Base-by-base conservation (phyloP, 2,113 vertebrate species). In the Silurus asotus region DNA sequence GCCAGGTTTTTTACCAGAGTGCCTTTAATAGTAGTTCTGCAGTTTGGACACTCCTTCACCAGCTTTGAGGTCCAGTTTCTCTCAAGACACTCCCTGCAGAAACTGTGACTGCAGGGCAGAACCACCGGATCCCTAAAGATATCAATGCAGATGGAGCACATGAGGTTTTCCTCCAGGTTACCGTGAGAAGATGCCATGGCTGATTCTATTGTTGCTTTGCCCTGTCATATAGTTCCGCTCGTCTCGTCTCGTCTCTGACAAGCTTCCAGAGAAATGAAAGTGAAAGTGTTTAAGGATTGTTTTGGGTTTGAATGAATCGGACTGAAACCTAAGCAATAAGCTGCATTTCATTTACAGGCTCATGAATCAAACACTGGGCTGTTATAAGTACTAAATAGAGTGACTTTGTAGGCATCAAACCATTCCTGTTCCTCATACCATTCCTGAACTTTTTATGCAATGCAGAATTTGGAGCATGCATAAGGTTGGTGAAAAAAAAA, bases 141-240 rank as follows among this genome's bases (percentile, higher is more conserved):
- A 0, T 78, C 62, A 0, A 75, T 58, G 56, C 80, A 82, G 14
- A 87, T 49, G 3, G 25, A 23, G 48, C 85, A 86, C 6, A 6
- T 81, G 15, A 86, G 85, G 0, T 81, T 58, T 17, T 23, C 67
- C 19, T 81, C 77, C 0, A 86, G 58, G 13, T 56, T 6, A 15
- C 10, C 14, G n/a, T 17, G 20, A 28, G n/a, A 25, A 8, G 75
- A 58, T 0, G 65, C n/a, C 85, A 86, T 86, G 53, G 3, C 53
- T 23, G 74, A 37, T 51, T 49, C 17, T 48, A 45, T 11, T 45
- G 67, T 6, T 48, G 17, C 17, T 49, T 8, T 20, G 72, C 2
- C 11, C 1, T n/a, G 11, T 1, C 0, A 2, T 10, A 5, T n/a
- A 7, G 15, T 0, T 2, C 2, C 0, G 10, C 2, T 11, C 53